A percentile compares a stretch with the other conserved stretches of the same genome.
Evolutionary conservation across 2,888 invertebrate species (phyloP).

Genomic region (Epinotia nisella): DNA sequence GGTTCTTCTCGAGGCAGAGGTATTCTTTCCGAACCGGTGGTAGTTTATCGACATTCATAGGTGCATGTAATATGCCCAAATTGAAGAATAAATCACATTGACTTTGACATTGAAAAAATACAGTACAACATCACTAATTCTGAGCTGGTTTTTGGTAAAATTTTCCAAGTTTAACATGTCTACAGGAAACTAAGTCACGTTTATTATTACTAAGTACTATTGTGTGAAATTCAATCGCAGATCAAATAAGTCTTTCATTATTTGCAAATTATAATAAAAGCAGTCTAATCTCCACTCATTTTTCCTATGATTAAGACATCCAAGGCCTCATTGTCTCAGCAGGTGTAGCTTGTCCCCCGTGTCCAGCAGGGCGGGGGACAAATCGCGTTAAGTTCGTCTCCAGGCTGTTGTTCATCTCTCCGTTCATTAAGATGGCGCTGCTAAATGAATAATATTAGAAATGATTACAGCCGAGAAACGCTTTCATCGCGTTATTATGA

Average conservation of each 20-base stretch:
- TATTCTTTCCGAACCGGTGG: no score
- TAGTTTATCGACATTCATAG: no score
- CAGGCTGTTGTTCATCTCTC: constrained; percentile 41
- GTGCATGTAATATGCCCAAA: no score
- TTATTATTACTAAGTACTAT: no score
- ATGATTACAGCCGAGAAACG: background rate
- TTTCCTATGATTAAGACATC: constrained; percentile 5
- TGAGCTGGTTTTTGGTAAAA: no score
- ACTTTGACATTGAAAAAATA: no score
- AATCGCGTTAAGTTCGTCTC: constrained; percentile 24
- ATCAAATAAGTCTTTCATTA: background rate
- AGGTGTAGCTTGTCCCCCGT: constrained; percentile 54
- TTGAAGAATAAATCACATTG: no score
- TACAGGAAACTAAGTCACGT: no score
- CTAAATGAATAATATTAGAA: constrained; percentile 13
- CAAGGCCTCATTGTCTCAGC: constrained; percentile 18
- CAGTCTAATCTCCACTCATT: background rate
- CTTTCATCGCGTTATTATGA: constrained; percentile 18
- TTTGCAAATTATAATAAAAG: background rate
- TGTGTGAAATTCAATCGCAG: no score
- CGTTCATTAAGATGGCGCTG: constrained; percentile 22
- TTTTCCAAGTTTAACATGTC: no score
- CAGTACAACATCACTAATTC: no score
- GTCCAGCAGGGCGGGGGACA: constrained; percentile 45
- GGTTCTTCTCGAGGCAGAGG: no score